Evolutionary conservation across 1,140 invertebrate species (phyloP).

Genomic region (Megathymus violae): DNA sequence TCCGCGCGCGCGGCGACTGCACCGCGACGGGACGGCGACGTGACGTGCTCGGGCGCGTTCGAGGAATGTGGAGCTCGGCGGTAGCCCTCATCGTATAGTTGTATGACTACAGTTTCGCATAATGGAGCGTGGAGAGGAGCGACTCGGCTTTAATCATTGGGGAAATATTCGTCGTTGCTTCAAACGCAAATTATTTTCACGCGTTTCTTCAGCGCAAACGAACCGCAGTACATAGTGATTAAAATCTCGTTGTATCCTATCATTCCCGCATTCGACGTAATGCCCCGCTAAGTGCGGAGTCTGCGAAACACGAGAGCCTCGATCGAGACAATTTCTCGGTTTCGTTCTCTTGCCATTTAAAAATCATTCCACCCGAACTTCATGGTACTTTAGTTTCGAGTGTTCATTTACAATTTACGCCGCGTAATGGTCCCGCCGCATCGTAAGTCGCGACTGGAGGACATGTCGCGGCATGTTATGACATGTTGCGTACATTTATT

Average conservation of each 20-base stretch:
- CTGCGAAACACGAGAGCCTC: slow-evolving; percentile 13
- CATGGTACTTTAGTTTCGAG: slow-evolving; percentile 2
- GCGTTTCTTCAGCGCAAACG: slow-evolving; percentile 43
- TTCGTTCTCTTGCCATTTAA: slow-evolving; percentile 25
- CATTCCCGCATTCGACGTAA: slow-evolving; percentile 28
- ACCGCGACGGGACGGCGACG: neutral
- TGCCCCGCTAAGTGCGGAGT: slow-evolving; percentile 22
- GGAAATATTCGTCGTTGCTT: slow-evolving; percentile 67
- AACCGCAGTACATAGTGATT: slow-evolving; percentile 44
- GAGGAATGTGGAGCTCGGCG: neutral
- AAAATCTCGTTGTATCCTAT: slow-evolving; percentile 38
- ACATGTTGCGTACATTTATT: too few species aligned
- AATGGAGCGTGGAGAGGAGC: slow-evolving; percentile 68
- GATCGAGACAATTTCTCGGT: slow-evolving; percentile 20
- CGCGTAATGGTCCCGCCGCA: too few species aligned
- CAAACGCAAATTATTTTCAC: slow-evolving; percentile 51
- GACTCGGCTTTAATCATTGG: slow-evolving; percentile 76
- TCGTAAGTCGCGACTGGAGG: too few species aligned
- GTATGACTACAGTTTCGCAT: slow-evolving; percentile 73
- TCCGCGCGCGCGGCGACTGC: neutral
- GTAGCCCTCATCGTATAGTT: slow-evolving; percentile 56
- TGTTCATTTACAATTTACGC: slow-evolving; percentile 21
- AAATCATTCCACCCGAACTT: slow-evolving; percentile 27
- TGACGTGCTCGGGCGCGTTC: slow-evolving; percentile 44
- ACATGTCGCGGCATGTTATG: too few species aligned